phyloP scores from a whole-genome alignment of 1,140 invertebrate species.

The Archivesica marissinica region DNA sequence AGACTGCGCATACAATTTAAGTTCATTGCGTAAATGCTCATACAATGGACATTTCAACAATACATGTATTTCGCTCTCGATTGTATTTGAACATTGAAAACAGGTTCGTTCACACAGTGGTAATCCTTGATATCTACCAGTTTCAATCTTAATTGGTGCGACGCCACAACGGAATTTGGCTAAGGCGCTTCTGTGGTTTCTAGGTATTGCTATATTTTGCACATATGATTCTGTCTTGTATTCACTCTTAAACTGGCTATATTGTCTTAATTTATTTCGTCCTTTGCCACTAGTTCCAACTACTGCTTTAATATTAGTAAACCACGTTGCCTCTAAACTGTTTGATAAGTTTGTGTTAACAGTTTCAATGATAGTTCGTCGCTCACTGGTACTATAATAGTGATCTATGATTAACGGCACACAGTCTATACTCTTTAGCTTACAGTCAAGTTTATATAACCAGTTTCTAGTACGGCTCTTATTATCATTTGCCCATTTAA shows the following conservation, averaged over 20 bases:
- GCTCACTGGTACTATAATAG: neutral
- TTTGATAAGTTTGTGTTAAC: neutral
- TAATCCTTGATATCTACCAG: slow-evolving; percentile 10
- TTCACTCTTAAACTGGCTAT: slow-evolving; percentile 2
- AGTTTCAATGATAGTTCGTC: neutral
- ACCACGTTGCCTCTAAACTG: neutral
- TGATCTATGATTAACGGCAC: too few relatives aligned
- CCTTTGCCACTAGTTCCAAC: neutral
- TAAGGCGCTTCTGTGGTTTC: neutral
- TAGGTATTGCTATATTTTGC: neutral
- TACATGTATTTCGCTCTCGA: slow-evolving; percentile 2
- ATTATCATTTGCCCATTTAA: too few relatives aligned
- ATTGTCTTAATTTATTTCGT: neutral
- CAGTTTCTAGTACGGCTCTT: too few relatives aligned
- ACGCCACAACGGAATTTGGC: slow-evolving; percentile 24
- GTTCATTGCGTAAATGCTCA: neutral
- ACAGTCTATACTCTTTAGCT: too few relatives aligned
- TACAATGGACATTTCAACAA: slow-evolving; percentile 3
- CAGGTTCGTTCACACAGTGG: neutral
- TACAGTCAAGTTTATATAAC: too few relatives aligned
- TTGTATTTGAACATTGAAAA: neutral
- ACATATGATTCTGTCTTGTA: neutral
- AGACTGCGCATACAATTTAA: neutral
- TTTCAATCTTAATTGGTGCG: neutral
- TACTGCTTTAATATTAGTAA: neutral